Conservation (phyloP, 2,797 vertebrate species). For the Amblyraja radiata region DNA sequence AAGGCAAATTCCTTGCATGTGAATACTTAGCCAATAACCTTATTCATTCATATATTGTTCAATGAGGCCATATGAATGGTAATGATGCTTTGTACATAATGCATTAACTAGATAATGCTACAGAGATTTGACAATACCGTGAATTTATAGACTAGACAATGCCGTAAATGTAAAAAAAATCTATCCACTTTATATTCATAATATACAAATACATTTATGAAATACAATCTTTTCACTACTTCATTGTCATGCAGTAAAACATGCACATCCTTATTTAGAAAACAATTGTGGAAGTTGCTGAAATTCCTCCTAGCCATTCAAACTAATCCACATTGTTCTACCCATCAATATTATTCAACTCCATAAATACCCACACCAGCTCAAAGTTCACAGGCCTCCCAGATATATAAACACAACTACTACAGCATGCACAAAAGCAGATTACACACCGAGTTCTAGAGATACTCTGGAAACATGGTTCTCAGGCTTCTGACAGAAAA, state of each 20-base stretch:
- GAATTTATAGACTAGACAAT: too few relatives aligned
- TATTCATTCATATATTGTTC: too few relatives aligned
- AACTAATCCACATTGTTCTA: background rate
- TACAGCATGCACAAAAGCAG: background rate
- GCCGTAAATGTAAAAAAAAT: too few relatives aligned
- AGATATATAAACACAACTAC: background rate
- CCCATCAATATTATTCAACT: background rate
- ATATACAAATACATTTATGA: too few relatives aligned
- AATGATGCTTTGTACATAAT: too few relatives aligned
- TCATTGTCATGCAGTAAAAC: background rate
- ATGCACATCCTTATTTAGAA: background rate
- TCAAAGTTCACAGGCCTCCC: background rate
- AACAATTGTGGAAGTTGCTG: background rate
- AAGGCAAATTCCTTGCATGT: too few relatives aligned
- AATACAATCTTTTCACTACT: too few relatives aligned
- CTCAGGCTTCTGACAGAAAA: background rate
- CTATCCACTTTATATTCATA: too few relatives aligned
- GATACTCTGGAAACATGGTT: background rate
- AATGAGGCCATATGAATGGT: too few relatives aligned
- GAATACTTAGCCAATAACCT: too few relatives aligned
- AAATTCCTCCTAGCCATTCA: background rate
- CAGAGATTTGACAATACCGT: too few relatives aligned
- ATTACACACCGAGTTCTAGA: background rate
- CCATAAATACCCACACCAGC: background rate
- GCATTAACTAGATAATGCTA: too few relatives aligned